phyloP scores from a whole-genome alignment of 2,888 invertebrate genomes.

The Conops quadrifasciatus region DNA sequence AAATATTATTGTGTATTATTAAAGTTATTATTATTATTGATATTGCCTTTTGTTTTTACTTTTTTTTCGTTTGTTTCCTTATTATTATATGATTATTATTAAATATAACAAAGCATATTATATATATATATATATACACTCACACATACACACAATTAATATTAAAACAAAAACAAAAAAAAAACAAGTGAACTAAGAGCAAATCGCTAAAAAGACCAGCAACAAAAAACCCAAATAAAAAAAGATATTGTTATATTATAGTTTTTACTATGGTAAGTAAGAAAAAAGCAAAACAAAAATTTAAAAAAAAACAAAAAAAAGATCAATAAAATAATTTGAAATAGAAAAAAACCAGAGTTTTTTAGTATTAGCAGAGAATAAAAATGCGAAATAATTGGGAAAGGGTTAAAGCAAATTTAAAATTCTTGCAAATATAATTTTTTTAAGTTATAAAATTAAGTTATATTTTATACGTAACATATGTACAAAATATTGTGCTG shows the following conservation, averaged over 20 bases:
- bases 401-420: too few relatives aligned
- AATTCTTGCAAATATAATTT: too few relatives aligned
- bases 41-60: neutral
- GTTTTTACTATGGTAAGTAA: constrained; percentile 56
- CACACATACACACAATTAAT: constrained; percentile 44
- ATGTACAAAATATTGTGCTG: too few relatives aligned
- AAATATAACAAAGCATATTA: constrained; percentile 2
- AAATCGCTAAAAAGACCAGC: constrained; percentile 61
- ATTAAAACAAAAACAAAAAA: constrained; percentile 30
- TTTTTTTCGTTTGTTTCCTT: neutral
- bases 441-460: too few relatives aligned
- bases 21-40: too few relatives aligned
- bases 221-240: constrained; percentile 56
- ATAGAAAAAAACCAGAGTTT: neutral
- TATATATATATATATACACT: constrained; percentile 27
- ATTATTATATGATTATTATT: too few relatives aligned
- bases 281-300: neutral
- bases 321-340: constrained; percentile 23
- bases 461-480: too few relatives aligned
- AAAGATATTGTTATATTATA: constrained; percentile 62
- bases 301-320: constrained; percentile 38
- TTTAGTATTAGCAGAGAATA: too few relatives aligned
- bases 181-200: constrained; percentile 55
- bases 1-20: too few relatives aligned
- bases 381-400: too few relatives aligned